Evolutionary conservation across 2,113 vertebrate genomes (phyloP).

Genomic region (Pedionomus torquatus): DNA sequence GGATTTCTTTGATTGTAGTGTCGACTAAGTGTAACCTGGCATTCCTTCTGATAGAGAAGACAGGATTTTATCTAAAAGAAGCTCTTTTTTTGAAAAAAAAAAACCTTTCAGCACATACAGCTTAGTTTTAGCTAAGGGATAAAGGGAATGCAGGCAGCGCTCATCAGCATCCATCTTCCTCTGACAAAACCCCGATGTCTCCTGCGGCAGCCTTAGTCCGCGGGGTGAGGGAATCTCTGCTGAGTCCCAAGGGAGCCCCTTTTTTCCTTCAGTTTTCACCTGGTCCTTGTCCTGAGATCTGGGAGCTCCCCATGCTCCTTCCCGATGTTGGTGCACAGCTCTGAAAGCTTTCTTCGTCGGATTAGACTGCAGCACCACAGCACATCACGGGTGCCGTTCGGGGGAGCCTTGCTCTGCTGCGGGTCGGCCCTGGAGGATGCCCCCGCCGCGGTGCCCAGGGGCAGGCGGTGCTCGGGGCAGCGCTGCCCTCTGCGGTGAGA

Average conservation of each 20-base stretch:
- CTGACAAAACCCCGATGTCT: not conserved
- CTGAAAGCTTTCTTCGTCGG: not conserved
- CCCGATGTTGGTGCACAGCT: not conserved
- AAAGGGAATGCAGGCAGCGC: no score
- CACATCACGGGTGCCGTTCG: accelerated
- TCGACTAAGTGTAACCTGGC: not conserved
- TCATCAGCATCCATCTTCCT: not conserved
- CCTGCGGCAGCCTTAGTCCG: not conserved
- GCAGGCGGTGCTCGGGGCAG: not conserved
- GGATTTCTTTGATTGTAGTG: not conserved
- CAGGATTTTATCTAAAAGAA: not conserved
- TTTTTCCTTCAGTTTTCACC: not conserved
- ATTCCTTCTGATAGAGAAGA: not conserved
- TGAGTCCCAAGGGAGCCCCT: not conserved
- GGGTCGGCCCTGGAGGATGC: not conserved
- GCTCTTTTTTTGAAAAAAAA: not conserved
- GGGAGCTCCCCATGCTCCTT: not conserved
- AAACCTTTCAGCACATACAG: not conserved
- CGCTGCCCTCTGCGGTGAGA: not conserved
- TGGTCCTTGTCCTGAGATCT: not conserved
- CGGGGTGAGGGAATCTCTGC: not conserved
- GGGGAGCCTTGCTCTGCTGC: not conserved
- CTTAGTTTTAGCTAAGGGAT: not conserved
- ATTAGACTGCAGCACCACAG: not conserved
- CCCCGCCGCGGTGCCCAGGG: no score